Base-by-base conservation (phyloP, 2,113 vertebrate species). In the Cettia cetti region DNA sequence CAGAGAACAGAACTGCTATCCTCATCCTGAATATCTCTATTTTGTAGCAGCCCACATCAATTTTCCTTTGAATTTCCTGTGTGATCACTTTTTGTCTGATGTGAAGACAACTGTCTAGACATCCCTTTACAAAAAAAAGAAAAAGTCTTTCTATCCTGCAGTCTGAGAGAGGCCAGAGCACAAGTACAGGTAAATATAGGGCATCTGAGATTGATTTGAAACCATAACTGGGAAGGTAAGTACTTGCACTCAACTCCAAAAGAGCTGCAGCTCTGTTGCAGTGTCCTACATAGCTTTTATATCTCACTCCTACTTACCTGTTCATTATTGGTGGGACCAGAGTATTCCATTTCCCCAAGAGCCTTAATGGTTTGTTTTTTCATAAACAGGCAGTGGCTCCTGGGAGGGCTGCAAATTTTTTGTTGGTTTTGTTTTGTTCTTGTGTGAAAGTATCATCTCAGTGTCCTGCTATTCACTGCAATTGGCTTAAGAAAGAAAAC, bases 21-120 rank as follows among this genome's bases (percentile, higher is more conserved):
- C 33, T 66, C 19, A 6, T 80, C 40, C 78, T 57, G 11, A 74
- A 70, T 45, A 40, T 44, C 15, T 94, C 87, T 86, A 15, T 93
- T 96, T 85, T 90, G 49, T 82, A 82, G 78, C 82, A 74, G 79
- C 82, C 72, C 24, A 4, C 93, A 86, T 86, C 81, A 74, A 49
- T 95, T 94, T 76, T 56, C 65, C 71, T 60, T 77, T 86, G 86
- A 93, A 82, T 93, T 96, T 94, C 68, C 82, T 90, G 40, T 77
- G 63, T 47, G 95, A 95, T 85, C 54, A 28, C 76, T 94, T 94
- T 80, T 90, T 77, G 90, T 95, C 93, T 96, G 94, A 77, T 92
- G 69, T 4, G 22, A 90, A 96, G 93, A 90, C 86, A 96, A 71
- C 93, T 95, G 97, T 97, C 96, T 97, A 97, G 96, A 97, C 96